A percentile compares a stretch with the other conserved stretches of the same genome.
Evolutionary conservation across 2,113 vertebrate species (phyloP).

Genomic region (Tetraodon nigroviridis): DNA sequence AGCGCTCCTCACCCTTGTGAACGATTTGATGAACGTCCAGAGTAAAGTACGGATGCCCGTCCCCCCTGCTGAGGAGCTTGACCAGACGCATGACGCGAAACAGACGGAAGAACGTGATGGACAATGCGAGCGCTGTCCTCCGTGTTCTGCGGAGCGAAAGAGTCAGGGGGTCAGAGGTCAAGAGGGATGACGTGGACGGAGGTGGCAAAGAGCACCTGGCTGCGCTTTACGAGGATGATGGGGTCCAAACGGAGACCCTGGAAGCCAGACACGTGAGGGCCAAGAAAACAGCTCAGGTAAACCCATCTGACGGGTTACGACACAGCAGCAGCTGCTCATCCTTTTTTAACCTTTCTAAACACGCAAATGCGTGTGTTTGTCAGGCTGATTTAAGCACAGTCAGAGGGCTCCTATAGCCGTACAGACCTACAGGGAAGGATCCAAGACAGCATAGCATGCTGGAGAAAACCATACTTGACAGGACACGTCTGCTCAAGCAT

Average conservation of each 20-base stretch:
- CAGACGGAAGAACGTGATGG: constrained; percentile 98
- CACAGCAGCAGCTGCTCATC: too few relatives aligned
- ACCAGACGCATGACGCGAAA: constrained; percentile 99
- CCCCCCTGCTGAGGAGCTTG: constrained; percentile 96
- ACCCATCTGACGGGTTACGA: neutral
- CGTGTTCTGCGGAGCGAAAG: constrained; percentile 83
- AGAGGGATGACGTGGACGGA: neutral
- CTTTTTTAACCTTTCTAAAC: too few relatives aligned
- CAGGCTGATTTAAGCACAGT: constrained; percentile 55
- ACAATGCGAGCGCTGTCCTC: constrained; percentile 97
- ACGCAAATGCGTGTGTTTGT: constrained; percentile 50
- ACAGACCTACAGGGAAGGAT: constrained; percentile 65
- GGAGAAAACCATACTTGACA: constrained; percentile 75
- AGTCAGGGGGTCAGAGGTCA: constrained; percentile 68
- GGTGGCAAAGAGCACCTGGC: constrained; percentile 46
- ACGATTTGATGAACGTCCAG: constrained; percentile 99
- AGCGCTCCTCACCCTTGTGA: constrained; percentile 84
- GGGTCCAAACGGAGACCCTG: constrained; percentile 27
- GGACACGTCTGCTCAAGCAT: constrained; percentile 74
- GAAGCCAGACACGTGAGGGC: constrained; percentile 57
- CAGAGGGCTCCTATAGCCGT: constrained; percentile 51
- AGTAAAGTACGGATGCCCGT: constrained; percentile 96
- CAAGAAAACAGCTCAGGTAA: constrained; percentile 34
- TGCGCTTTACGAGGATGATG: constrained; percentile 59
- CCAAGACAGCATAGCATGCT: constrained; percentile 70